phyloP scores from a whole-genome alignment of 2,888 invertebrate species.

The Athalia circularis region DNA sequence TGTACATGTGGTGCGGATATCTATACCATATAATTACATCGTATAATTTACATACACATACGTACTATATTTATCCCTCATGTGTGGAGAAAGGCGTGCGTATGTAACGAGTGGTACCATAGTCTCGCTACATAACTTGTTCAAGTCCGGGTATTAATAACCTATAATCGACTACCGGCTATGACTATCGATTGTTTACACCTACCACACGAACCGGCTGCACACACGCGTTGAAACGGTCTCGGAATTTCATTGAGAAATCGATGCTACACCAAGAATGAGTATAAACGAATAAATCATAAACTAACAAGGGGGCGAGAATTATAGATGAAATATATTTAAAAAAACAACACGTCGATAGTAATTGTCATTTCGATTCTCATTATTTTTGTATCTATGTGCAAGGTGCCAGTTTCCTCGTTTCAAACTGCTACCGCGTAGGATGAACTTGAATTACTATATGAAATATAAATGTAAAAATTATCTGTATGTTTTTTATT shows the following conservation, averaged over 20 bases:
- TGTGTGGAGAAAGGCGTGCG: constrained; percentile 13
- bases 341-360: too few species aligned
- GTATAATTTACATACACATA: background rate
- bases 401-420: too few species aligned
- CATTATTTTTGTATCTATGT: too few species aligned
- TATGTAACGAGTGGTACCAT: background rate
- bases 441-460: too few species aligned
- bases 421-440: background rate
- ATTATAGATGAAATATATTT: too few species aligned
- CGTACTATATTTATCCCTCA: background rate
- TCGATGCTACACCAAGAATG: background rate
- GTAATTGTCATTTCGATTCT: too few species aligned
- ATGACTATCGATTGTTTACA: constrained; percentile 39
- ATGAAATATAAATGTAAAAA: too few species aligned
- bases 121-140: background rate
- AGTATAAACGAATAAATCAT: background rate
- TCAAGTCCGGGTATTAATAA: constrained; percentile 41
- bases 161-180: constrained; percentile 33
- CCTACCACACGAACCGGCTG: background rate
- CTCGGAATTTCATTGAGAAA: constrained; percentile 42
- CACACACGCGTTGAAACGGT: background rate
- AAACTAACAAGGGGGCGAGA: too few species aligned
- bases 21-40: background rate
- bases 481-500: too few species aligned
- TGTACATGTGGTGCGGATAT: too few species aligned